Evolutionary conservation across 2,113 vertebrate genomes (phyloP).

Genomic region (Lethenteron reissneri): DNA sequence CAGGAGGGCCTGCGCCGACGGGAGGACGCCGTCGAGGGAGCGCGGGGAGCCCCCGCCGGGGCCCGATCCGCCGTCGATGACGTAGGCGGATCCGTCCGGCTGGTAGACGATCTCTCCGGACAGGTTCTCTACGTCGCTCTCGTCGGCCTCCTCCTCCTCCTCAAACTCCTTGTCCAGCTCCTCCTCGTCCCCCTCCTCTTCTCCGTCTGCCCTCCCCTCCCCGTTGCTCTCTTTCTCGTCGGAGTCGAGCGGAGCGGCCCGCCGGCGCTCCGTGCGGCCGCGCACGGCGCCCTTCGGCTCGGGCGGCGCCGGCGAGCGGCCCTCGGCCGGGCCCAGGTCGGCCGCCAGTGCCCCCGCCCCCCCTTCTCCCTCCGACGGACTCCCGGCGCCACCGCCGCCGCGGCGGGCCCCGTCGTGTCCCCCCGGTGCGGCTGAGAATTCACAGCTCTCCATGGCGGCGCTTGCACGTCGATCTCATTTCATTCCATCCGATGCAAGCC

Average conservation of each 20-base stretch:
- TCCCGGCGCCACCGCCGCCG: conserved; percentile 20
- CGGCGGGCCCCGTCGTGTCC: conserved; percentile 80
- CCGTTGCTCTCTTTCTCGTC: too few relatives aligned
- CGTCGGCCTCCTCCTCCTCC: conserved; percentile 57
- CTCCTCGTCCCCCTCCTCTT: conserved; percentile 11
- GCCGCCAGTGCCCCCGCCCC: conserved; percentile 23
- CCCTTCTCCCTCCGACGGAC: conserved; percentile 25
- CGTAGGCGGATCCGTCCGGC: conserved; percentile 92
- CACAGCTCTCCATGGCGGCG: conserved; percentile 99
- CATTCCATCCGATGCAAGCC: conserved; percentile 65
- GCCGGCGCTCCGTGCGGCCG: conserved; percentile 21
- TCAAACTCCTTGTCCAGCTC: too few relatives aligned
- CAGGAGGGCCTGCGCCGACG: conserved; percentile 44
- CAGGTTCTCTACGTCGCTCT: conserved; percentile 96
- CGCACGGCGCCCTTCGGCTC: conserved; percentile 30
- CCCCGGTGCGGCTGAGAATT: conserved; percentile 92
- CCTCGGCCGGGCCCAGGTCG: conserved; percentile 19
- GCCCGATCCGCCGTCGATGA: conserved; percentile 55
- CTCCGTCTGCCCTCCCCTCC: too few relatives aligned
- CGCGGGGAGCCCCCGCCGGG: conserved; percentile 16
- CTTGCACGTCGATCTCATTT: conserved; percentile 92
- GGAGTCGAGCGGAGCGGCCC: conserved; percentile 17
- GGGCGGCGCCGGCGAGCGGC: conserved; percentile 22
- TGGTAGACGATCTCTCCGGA: conserved; percentile 99
- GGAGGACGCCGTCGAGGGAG: conserved; percentile 13